Evolutionary conservation across 2,113 vertebrate species (phyloP), one percentile per base, ranked within the genome.

Genomic region (Anhinga rufa): DNA sequence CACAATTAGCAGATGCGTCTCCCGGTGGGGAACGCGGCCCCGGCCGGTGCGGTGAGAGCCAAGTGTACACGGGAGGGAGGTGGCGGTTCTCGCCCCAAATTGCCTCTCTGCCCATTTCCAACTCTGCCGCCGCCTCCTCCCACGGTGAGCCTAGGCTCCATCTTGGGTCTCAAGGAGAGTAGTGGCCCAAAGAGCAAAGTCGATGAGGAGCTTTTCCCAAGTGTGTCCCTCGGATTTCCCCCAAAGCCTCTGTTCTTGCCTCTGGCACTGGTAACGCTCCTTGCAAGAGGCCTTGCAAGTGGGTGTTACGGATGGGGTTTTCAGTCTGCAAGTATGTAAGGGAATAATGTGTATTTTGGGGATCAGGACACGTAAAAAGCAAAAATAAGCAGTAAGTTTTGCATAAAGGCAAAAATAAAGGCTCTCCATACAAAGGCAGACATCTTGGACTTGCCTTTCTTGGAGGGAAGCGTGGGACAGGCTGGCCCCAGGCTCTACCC

Each of bases 361-460:
- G 14, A 38, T 48, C 8, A 12, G 40, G 34, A 19, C 24, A 10
- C 2, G 1, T 9, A 40, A 78, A 58, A 22, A 7, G 32, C 6
- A 29, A 52, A 95, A 75, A 54, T 1, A 75, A 75, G 3, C 19
- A 75, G 62, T 55, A 46, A 12, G 31, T 64, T 40, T 34, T 68
- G 29, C 17, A 29, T 40, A 26, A 88, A 78, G 40, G 21, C 6
- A 13, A 44, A 10, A 17, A 66, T 48, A 25, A 68, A 10, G 10
- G 9, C 5, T 34, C 4, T 24, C 25, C 4, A 1, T 29, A 14
- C 0, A 1, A 17, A 42, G 22, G 3, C 28, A 18, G 8, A 18
- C 0, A 1, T 9, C 14, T 24, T 36, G 44, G 71, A 12, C 22
- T 29, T 51, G 7, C 1, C 3, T 40, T 44, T 54, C 34, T 31